Conservation (phyloP, 2,797 vertebrate genomes). For the Nannoperca obscura region DNA sequence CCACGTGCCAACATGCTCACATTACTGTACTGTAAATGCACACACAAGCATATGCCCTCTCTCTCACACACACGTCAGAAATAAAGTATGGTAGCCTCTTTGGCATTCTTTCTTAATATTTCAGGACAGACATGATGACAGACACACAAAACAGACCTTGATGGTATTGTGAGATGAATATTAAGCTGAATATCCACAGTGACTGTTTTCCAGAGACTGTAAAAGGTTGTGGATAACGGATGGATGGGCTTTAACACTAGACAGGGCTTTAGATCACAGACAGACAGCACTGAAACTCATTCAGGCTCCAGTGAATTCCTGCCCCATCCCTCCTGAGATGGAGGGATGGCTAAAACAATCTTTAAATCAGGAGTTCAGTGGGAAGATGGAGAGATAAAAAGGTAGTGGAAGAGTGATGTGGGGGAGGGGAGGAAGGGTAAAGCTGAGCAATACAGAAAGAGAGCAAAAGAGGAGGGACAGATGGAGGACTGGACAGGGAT, state of each 20-base stretch:
- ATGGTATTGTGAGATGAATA: slow-evolving; percentile 53
- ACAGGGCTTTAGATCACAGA: slow-evolving; percentile 75
- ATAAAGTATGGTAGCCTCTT: slow-evolving; percentile 20
- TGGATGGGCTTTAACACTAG: slow-evolving; percentile 72
- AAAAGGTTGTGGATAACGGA: slow-evolving; percentile 68
- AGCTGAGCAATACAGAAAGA: slow-evolving; percentile 5
- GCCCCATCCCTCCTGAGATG: slow-evolving; percentile 46
- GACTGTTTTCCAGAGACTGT: slow-evolving; percentile 61
- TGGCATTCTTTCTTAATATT: slow-evolving; percentile 42
- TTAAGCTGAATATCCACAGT: slow-evolving; percentile 64
- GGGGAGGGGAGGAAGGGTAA: slow-evolving; percentile 3
- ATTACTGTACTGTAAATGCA: slow-evolving; percentile 20
- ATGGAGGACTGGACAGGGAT: slow-evolving; percentile 44
- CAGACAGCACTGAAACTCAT: slow-evolving; percentile 57
- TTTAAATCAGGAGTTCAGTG: slow-evolving; percentile 70
- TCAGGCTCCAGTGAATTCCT: slow-evolving; percentile 61
- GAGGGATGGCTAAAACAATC: slow-evolving; percentile 68
- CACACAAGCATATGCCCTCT: slow-evolving; percentile 3
- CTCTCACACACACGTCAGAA: background rate
- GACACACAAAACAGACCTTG: slow-evolving; percentile 51
- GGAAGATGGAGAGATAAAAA: slow-evolving; percentile 70
- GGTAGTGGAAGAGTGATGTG: slow-evolving; percentile 45
- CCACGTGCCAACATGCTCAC: slow-evolving; percentile 27
- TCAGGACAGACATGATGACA: slow-evolving; percentile 41
- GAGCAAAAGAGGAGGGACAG: slow-evolving; percentile 30